A percentile compares a stretch with the other conserved stretches of the same genome.
These are phyloP conservation scores for Onychostruthus taczanowskii DNA, from an alignment of 2,113 vertebrate species.

Conservation along the genomic window DNA sequence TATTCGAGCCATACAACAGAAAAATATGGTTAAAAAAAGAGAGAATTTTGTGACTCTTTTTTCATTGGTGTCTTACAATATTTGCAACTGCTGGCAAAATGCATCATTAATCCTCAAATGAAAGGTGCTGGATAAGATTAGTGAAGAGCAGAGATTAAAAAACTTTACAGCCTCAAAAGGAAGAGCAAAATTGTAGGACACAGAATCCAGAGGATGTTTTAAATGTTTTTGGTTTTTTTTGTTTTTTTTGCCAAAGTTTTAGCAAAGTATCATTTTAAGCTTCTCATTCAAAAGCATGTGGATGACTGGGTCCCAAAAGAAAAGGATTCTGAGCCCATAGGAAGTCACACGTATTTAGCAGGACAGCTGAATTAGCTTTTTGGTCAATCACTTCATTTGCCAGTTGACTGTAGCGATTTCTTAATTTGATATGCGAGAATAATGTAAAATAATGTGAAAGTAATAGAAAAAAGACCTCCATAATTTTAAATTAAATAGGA, in stretches of 20 bases:
- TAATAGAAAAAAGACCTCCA: not conserved
- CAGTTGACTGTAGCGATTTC: not conserved
- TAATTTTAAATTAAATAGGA: not conserved
- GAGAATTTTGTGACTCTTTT: not conserved
- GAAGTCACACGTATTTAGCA: conserved; percentile 48
- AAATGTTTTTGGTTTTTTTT: too few species aligned
- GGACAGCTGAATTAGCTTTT: conserved; percentile 48
- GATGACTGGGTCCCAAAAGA: not conserved
- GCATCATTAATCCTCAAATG: not conserved
- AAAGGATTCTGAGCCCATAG: not conserved
- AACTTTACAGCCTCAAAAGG: not conserved
- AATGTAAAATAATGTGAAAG: not conserved
- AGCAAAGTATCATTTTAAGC: not conserved
- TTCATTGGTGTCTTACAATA: not conserved
- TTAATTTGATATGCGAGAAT: not conserved
- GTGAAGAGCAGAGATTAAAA: not conserved
- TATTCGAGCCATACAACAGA: not conserved
- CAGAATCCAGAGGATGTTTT: not conserved
- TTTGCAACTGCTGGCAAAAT: not conserved
- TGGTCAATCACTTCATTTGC: not conserved
- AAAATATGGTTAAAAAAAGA: not conserved
- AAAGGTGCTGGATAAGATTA: not conserved
- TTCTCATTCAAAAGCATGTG: not conserved
- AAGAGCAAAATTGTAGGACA: not conserved
- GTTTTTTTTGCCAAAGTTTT: not conserved